These are phyloP conservation scores for Epizoanthus fatuus DNA, from an alignment of 92 coral and sea anemone genomes.

Conservation along the genomic window DNA sequence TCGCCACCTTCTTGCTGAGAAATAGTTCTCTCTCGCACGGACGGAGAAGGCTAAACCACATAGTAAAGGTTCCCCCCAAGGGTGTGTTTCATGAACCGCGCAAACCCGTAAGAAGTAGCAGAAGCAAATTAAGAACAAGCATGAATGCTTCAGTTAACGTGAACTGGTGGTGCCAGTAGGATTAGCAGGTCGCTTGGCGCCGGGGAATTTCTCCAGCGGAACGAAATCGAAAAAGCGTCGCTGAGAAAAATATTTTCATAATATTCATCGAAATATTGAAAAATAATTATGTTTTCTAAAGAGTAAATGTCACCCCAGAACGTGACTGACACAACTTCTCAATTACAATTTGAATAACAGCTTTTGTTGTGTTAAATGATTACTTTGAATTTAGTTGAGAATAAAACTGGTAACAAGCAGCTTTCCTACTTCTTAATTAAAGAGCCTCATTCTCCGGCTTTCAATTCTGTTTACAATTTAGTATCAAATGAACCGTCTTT, in stretches of 20 bases:
- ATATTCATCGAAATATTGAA: constrained; percentile 8
- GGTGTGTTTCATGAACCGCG: neutral
- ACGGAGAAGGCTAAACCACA: neutral
- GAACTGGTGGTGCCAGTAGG: neutral
- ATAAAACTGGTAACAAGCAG: neutral
- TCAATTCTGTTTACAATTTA: neutral
- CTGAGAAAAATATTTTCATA: neutral
- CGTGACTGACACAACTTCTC: neutral
- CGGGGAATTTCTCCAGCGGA: constrained; percentile 9
- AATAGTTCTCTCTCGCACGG: too few relatives aligned
- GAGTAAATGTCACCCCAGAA: neutral
- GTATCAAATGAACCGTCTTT: neutral
- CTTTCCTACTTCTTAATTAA: neutral
- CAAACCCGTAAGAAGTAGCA: neutral
- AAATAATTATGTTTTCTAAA: neutral
- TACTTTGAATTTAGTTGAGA: too few relatives aligned
- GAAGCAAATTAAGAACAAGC: neutral
- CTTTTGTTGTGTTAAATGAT: neutral
- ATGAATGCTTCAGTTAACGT: neutral
- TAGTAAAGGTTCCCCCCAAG: neutral
- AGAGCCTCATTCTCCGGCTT: neutral
- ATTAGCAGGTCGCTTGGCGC: neutral
- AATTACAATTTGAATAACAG: neutral
- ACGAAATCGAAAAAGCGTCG: neutral
- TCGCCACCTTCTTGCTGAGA: too few relatives aligned